phyloP scores from a whole-genome alignment of 2,797 vertebrate genomes.

The Leptatherina wallacei region DNA sequence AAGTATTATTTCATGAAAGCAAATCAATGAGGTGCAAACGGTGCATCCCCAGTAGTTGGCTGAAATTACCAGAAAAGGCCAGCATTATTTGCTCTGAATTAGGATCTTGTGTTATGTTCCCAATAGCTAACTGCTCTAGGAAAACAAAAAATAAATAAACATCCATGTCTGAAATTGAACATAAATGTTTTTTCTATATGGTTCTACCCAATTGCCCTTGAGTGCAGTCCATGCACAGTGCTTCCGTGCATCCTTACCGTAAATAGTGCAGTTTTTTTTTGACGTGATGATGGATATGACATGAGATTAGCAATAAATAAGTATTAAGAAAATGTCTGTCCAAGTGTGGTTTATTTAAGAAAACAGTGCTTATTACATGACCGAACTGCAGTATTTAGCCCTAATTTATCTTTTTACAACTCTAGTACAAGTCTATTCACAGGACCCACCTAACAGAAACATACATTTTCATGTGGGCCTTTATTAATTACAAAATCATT shows the following conservation, averaged over 20 bases:
- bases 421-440: slow-evolving; percentile 87
- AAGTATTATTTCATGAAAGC: too few species aligned
- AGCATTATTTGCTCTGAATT: too few species aligned
- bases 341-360: slow-evolving; percentile 85
- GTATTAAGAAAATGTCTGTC: slow-evolving; percentile 38
- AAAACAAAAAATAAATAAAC: too few species aligned
- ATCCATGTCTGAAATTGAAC: too few species aligned
- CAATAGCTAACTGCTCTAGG: too few species aligned
- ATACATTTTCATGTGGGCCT: slow-evolving; percentile 78
- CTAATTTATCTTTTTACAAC: slow-evolving; percentile 81
- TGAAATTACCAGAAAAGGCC: too few species aligned
- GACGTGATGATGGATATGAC: background rate
- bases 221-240: background rate
- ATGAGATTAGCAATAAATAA: background rate
- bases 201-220: background rate
- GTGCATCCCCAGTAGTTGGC: too few species aligned
- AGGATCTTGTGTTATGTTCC: too few species aligned
- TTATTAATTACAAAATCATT: slow-evolving; percentile 83
- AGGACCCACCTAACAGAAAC: slow-evolving; percentile 76
- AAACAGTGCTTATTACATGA: slow-evolving; percentile 87
- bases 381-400: slow-evolving; percentile 84
- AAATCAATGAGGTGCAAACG: too few species aligned
- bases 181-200: background rate
- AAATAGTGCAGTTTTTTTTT: background rate
- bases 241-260: background rate